Conservation (phyloP, 2,113 vertebrate species). For the Meleagris gallopavo region DNA sequence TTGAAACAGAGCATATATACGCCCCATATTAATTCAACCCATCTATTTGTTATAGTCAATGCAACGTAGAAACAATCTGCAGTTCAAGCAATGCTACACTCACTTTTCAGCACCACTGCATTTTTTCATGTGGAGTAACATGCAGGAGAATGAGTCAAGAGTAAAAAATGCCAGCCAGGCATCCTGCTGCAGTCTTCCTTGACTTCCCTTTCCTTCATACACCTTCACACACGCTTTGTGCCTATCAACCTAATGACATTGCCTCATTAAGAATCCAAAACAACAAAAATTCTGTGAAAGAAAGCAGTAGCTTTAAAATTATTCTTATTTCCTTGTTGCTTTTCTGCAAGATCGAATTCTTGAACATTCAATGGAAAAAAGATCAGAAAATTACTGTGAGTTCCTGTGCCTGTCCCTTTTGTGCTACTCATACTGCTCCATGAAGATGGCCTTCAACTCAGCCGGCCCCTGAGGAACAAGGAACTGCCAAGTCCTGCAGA, state of each 20-base stretch:
- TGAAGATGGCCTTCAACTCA: not conserved
- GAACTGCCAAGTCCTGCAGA: not conserved
- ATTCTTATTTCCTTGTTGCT: not conserved
- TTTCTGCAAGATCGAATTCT: not conserved
- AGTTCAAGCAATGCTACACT: not conserved
- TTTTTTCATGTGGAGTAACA: not conserved
- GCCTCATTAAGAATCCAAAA: not conserved
- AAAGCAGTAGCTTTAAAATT: not conserved
- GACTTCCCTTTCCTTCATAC: not conserved
- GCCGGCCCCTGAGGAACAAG: not conserved
- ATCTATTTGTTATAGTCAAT: not conserved
- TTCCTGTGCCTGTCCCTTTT: rapidly evolving
- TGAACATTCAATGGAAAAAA: not conserved
- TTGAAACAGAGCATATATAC: not conserved
- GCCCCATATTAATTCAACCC: not conserved
- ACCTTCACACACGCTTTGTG: not conserved
- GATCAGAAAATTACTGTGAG: not conserved
- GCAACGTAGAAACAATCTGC: not conserved
- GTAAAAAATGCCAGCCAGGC: not conserved
- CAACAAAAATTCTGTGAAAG: not conserved
- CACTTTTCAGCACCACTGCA: not conserved
- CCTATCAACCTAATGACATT: not conserved
- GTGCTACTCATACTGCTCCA: not conserved
- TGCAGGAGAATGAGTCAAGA: slow-evolving; percentile 11
- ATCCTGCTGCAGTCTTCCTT: not conserved